Conservation (phyloP, 2,113 vertebrate genomes). For the Neomonachus schauinslandi region DNA sequence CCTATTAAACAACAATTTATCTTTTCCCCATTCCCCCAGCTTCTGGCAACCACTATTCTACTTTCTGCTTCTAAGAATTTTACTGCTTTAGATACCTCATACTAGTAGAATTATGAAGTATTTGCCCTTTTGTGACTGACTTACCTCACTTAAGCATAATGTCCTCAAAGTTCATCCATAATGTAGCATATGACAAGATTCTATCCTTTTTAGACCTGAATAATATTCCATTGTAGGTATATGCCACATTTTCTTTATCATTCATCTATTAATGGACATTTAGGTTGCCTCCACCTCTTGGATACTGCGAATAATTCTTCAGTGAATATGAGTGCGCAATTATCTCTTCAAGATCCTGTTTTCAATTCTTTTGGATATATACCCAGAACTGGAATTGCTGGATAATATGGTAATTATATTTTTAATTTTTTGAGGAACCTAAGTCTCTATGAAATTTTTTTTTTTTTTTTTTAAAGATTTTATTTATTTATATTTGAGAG, state of each 20-base stretch:
- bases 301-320: neutral
- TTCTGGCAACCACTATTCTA: neutral
- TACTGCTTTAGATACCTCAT: neutral
- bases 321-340: neutral
- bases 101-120: neutral
- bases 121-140: neutral
- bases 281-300: neutral
- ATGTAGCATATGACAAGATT: neutral
- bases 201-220: neutral
- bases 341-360: neutral
- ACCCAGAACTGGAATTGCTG: neutral
- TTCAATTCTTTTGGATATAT: neutral
- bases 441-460: neutral
- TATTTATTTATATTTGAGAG: too few relatives aligned
- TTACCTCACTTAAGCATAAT: neutral
- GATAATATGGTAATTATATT: neutral
- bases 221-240: neutral
- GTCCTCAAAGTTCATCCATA: neutral
- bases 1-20: neutral
- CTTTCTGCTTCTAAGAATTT: neutral
- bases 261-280: neutral
- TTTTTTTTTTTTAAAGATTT: too few relatives aligned
- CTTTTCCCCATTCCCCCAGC: neutral
- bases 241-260: neutral
- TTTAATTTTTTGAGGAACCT: conserved; percentile 6